phyloP scores from a whole-genome alignment of 2,888 invertebrate genomes.

The Papilio elwesi region DNA sequence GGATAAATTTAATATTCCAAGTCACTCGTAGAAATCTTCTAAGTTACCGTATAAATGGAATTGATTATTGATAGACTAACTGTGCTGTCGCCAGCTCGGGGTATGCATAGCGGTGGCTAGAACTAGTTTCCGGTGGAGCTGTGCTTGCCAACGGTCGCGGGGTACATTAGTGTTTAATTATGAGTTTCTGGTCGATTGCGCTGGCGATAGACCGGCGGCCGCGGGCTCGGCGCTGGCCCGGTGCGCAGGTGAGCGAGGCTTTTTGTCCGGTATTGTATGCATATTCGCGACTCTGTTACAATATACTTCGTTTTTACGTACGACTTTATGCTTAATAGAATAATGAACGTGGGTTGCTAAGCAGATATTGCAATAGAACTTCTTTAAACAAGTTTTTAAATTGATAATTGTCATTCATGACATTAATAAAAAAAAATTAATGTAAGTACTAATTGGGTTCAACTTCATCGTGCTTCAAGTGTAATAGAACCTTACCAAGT shows the following conservation, averaged over 20 bases:
- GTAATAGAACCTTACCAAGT: too few species aligned
- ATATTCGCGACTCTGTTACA: slow-evolving; percentile 4
- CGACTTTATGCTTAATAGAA: slow-evolving; percentile 17
- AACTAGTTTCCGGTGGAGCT: neutral
- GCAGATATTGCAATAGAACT: neutral
- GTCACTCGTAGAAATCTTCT: too few species aligned
- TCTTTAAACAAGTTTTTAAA: neutral
- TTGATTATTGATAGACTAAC: too few species aligned
- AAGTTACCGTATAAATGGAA: too few species aligned
- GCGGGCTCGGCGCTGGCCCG: neutral
- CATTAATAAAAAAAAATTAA: too few species aligned
- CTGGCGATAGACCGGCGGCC: neutral
- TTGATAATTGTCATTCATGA: too few species aligned
- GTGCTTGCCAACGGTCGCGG: slow-evolving; percentile 10
- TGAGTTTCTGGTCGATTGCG: slow-evolving; percentile 34
- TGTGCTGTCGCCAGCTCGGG: neutral
- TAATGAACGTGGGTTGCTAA: slow-evolving; percentile 3
- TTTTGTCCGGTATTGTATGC: slow-evolving; percentile 36
- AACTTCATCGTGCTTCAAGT: too few species aligned
- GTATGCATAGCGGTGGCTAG: neutral
- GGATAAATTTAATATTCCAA: too few species aligned
- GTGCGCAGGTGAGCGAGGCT: neutral
- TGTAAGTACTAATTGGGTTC: too few species aligned
- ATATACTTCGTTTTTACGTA: slow-evolving; percentile 10
- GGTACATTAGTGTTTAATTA: slow-evolving; percentile 17